Percentiles rank a stretch among this genome's conserved stretches.
phyloP scores from a whole-genome alignment of 2,888 invertebrate species.

The Drosophila diplacantha region DNA sequence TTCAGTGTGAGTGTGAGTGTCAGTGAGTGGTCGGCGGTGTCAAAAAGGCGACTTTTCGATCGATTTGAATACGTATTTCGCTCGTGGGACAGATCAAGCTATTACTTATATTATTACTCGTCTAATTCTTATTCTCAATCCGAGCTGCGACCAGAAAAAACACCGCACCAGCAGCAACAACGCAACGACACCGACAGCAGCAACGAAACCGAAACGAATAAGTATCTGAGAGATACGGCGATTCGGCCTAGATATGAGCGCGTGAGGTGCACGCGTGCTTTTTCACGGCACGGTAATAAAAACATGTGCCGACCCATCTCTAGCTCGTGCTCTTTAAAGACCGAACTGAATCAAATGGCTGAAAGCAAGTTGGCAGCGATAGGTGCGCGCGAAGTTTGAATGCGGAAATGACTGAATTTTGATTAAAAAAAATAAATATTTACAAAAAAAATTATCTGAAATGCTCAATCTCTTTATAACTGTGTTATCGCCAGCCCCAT shows the following conservation, averaged over 20 bases:
- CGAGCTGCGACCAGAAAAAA: constrained; percentile 55
- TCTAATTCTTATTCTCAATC: constrained; percentile 46
- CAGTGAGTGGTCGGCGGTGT: constrained; percentile 31
- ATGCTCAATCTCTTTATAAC: background rate
- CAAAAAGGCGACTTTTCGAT: constrained; percentile 16
- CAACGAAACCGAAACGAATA: constrained; percentile 32
- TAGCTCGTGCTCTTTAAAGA: background rate
- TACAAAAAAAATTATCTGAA: background rate
- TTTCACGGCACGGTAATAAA: background rate
- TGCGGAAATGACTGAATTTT: background rate
- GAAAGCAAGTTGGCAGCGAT: background rate
- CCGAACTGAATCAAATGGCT: background rate
- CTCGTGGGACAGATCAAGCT: constrained; percentile 44
- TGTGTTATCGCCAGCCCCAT: background rate
- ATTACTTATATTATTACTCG: constrained; percentile 1
- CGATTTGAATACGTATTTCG: constrained; percentile 39
- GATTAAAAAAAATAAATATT: background rate
- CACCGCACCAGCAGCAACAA: constrained; percentile 60
- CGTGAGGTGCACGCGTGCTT: background rate
- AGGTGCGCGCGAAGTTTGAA: background rate
- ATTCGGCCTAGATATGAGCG: background rate
- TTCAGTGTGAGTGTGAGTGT: constrained; percentile 16
- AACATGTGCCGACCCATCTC: background rate
- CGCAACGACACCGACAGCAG: constrained; percentile 58
- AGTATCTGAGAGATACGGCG: constrained; percentile 39